Conservation (phyloP, 1,140 invertebrate species). For the Pseudoatta argentina region DNA sequence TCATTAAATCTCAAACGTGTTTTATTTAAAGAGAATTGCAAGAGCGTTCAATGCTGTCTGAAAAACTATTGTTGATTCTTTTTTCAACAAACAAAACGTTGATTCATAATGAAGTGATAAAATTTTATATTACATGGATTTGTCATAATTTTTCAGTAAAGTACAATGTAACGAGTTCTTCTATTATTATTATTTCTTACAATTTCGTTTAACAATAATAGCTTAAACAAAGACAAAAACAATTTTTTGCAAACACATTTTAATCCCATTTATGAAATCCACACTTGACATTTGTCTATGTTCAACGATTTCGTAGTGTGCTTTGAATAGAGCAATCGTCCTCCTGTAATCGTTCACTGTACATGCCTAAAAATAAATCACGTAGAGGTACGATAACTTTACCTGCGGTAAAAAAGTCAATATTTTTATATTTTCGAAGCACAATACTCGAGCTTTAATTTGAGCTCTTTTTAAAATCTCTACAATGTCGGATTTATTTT, state of each 20-base stretch:
- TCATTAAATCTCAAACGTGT: neutral
- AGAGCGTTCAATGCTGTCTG: too few species aligned
- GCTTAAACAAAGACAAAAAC: neutral
- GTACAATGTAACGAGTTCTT: neutral
- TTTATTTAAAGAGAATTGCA: neutral
- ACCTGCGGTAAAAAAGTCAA: neutral
- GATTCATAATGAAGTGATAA: neutral
- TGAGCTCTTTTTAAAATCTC: neutral
- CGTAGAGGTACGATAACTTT: neutral
- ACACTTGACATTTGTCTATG: neutral
- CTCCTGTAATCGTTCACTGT: neutral
- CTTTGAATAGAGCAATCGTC: neutral
- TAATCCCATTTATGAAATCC: conserved; percentile 3
- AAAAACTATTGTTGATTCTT: neutral
- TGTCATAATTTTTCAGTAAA: neutral
- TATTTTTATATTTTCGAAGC: neutral
- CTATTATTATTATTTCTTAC: neutral
- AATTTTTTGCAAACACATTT: neutral
- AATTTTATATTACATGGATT: neutral
- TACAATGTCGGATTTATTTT: neutral
- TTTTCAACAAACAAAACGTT: neutral
- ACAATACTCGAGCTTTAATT: neutral
- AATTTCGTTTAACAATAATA: neutral
- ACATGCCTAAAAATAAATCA: neutral
- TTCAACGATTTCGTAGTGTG: neutral